phyloP scores from a whole-genome alignment of 2,113 vertebrate species.

The Neofelis nebulosa region DNA sequence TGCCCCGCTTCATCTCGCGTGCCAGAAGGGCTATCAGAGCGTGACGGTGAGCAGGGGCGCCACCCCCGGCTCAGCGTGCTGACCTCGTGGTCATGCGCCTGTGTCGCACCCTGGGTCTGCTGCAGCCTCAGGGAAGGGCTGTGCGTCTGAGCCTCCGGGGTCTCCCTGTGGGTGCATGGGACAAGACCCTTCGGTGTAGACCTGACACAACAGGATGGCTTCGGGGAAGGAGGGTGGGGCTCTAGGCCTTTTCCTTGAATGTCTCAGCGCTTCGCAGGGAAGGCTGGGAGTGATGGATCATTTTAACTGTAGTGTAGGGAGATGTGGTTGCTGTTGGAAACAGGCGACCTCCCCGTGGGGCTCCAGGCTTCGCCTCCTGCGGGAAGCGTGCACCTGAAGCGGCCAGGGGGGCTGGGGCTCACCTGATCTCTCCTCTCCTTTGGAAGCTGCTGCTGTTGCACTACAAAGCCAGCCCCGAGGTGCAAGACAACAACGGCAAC shows the following conservation, averaged over 20 bases:
- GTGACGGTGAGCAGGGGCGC: conserved; percentile 89
- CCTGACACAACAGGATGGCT: not conserved
- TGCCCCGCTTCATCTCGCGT: conserved; percentile 95
- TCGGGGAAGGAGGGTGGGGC: not conserved
- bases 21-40: conserved; percentile 95
- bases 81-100: fast-evolving
- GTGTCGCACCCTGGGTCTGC: fast-evolving
- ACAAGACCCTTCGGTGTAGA: not conserved
- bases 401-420: not conserved
- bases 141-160: fast-evolving
- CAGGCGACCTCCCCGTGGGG: fast-evolving
- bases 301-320: not conserved
- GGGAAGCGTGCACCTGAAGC: fast-evolving
- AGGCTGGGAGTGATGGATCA: not conserved
- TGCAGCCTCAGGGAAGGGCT: fast-evolving
- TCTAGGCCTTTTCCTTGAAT: not conserved
- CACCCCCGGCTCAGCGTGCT: fast-evolving
- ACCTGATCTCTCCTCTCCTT: conserved; percentile 53
- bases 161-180: not conserved
- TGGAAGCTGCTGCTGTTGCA: conserved; percentile 94
- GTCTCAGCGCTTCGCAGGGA: not conserved
- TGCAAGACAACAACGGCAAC: conserved; percentile 96
- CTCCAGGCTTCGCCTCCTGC: fast-evolving
- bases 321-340: not conserved
- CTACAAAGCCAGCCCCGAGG: conserved; percentile 92